Evolutionary conservation across 2,797 vertebrate species (phyloP), one percentile per base, ranked within the genome.

Genomic region (Eulemur mongoz): DNA sequence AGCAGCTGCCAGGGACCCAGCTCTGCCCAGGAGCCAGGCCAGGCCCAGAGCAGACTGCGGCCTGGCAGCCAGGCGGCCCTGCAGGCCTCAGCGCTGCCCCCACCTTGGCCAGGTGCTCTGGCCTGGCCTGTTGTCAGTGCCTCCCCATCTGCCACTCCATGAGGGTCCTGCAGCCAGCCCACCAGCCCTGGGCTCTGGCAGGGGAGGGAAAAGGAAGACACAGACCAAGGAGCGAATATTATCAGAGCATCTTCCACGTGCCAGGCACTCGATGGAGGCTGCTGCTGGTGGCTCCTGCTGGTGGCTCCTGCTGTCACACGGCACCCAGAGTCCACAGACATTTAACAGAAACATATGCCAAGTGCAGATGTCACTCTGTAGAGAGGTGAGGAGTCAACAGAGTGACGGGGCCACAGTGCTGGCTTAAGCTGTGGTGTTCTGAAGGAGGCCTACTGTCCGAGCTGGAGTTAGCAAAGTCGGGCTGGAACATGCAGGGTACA

Each of bases 81-180:
- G 52, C 61, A 32, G 72, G 30, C 80, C 85, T 70, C 40, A 3
- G 23, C 15, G 8, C 20, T 6, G 23, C 38, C 43, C 52, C 50
- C 27, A 13, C 0, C 1, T 27, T 27, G 40, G 50, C 76, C 94
- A 59, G 84, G 67, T 65, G n/a, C n/a, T 63, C 81, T 48, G 30
- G 65, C 17, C 0, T 0, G 20, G 10, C 89, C 43, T 65, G 1
- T 82, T 69, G 13, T n/a, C 85, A 80, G 69, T 32, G 5, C 32
- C 9, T 85, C 25, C 32, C 92, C 52, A 43, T 59, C 94, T 95
- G 83, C 92, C 61, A 22, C 79, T 65, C 82, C n/a, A 79, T 13
- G 5, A 69, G 63, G 30, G 38, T n/a, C 45, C 76, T 18, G 5
- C 32, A 54, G 87, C 45, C 65, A 86, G 80, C 61, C 70, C 38